These are phyloP conservation scores for Piprites chloris DNA, from an alignment of 2,113 vertebrate species.

Conservation along the genomic window DNA sequence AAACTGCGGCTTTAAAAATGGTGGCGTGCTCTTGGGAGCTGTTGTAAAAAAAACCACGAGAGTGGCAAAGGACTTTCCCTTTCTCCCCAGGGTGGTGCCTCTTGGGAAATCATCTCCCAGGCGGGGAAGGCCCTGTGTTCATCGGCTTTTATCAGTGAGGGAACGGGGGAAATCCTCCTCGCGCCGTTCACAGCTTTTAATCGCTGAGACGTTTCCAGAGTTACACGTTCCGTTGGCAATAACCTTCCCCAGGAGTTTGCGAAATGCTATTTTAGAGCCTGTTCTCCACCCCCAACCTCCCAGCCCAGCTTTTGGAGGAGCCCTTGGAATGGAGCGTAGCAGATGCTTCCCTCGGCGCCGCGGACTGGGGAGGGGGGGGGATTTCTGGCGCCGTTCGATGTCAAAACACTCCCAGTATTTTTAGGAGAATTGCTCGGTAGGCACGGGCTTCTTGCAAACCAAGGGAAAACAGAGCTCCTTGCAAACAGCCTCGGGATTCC, in stretches of 20 bases:
- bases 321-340: neutral
- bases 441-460: neutral
- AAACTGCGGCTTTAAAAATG: neutral
- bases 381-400: neutral
- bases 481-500: slow-evolving; percentile 1
- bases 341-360: neutral
- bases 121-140: neutral
- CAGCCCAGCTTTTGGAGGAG: neutral
- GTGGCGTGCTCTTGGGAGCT: rapidly evolving
- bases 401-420: slow-evolving; percentile 20
- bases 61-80: neutral
- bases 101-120: neutral
- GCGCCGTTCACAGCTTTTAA: neutral
- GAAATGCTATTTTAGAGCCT: neutral
- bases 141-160: neutral
- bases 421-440: neutral
- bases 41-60: rapidly evolving
- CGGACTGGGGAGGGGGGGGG: neutral
- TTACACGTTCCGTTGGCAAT: neutral
- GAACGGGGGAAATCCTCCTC: slow-evolving; percentile 7
- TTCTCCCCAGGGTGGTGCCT: too few relatives aligned
- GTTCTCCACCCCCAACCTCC: slow-evolving; percentile 3
- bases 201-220: neutral
- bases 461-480: neutral
- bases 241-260: slow-evolving; percentile 8